A percentile compares a stretch with the other conserved stretches of the same genome.
Conservation (phyloP, 2,113 vertebrate genomes). For the Rhegmatorhina hoffmannsi region DNA sequence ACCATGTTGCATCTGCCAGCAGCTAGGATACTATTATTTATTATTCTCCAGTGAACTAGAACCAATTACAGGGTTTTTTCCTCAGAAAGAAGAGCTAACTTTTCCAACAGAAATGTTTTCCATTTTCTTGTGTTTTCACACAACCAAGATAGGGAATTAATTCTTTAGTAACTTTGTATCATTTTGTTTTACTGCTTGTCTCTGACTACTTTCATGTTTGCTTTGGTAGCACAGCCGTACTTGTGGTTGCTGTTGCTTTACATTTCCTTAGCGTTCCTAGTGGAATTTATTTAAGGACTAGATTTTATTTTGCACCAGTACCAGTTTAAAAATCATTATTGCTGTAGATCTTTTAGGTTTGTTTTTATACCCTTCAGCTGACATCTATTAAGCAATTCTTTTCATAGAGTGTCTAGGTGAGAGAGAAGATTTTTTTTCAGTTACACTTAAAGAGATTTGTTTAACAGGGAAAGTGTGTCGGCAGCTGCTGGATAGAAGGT, state of each 20-base stretch:
- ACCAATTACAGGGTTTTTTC: background rate
- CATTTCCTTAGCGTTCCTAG: background rate
- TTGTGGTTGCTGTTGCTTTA: background rate
- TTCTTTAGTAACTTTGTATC: background rate
- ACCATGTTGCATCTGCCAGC: background rate
- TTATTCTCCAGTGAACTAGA: background rate
- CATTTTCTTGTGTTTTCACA: background rate
- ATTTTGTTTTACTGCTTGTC: conserved; percentile 14
- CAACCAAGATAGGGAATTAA: background rate
- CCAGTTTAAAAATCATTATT: conserved; percentile 24
- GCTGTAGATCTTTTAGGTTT: conserved; percentile 25
- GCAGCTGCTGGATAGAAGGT: conserved; percentile 11
- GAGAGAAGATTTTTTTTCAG: conserved; percentile 8
- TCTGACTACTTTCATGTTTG: conserved; percentile 7
- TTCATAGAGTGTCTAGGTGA: conserved; percentile 11
- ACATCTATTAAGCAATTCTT: conserved; percentile 42
- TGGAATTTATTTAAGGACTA: background rate
- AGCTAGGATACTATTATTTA: background rate
- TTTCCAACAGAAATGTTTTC: background rate
- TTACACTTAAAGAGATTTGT: conserved; percentile 53
- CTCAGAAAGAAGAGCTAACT: background rate
- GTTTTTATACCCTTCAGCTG: conserved; percentile 44
- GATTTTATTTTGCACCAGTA: conserved; percentile 20
- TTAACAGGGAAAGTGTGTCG: conserved; percentile 13
- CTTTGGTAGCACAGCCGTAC: background rate